These are phyloP conservation scores for Euwallacea similis DNA, from an alignment of 1,140 invertebrate species.

Conservation along the genomic window DNA sequence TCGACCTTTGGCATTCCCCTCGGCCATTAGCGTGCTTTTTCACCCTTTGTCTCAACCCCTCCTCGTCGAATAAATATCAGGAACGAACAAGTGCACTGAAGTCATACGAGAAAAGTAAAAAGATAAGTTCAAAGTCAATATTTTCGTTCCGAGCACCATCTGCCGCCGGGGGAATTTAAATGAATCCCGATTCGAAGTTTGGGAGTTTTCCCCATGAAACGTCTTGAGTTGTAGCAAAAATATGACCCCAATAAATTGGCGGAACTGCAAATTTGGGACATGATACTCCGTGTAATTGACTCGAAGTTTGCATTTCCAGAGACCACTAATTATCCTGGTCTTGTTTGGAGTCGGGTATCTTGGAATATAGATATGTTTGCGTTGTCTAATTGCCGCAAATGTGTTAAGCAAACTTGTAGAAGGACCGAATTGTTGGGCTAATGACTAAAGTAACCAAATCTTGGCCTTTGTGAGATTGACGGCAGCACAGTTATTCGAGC, in stretches of 20 bases:
- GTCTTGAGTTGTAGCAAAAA: too few species aligned
- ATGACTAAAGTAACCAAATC: not conserved
- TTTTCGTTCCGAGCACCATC: not conserved
- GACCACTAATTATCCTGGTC: conserved; percentile 1
- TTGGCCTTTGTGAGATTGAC: not conserved
- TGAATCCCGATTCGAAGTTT: not conserved
- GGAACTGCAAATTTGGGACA: too few species aligned
- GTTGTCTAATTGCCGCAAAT: conserved; percentile 1
- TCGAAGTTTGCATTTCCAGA: not conserved
- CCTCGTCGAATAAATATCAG: not conserved
- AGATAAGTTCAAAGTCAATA: not conserved
- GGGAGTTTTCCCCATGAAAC: too few species aligned
- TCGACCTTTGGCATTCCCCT: not conserved
- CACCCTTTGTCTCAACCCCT: not conserved
- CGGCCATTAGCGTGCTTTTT: conserved; percentile 1
- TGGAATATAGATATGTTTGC: conserved; percentile 7
- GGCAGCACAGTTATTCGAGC: too few species aligned
- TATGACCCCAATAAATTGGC: too few species aligned
- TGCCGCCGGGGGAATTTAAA: not conserved
- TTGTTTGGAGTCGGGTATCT: not conserved
- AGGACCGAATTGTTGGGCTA: not conserved
- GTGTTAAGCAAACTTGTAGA: not conserved
- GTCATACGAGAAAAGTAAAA: not conserved
- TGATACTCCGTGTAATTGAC: too few species aligned
- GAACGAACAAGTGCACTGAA: conserved; percentile 3